A percentile compares a stretch with the other conserved stretches of the same genome.
phyloP scores from a whole-genome alignment of 2,113 vertebrate species.

The Labrus mixtus region DNA sequence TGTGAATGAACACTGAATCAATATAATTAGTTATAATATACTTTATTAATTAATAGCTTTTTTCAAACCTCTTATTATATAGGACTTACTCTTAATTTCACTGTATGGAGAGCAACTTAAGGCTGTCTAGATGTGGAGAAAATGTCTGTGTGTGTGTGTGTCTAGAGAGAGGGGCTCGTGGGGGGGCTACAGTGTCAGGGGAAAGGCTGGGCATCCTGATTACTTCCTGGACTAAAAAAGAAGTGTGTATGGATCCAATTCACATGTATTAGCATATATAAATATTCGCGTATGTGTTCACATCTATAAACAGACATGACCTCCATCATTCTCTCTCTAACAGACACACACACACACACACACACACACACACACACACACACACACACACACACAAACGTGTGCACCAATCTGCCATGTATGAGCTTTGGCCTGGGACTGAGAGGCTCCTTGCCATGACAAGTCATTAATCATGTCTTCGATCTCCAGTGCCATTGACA shows the following conservation, averaged over 20 bases:
- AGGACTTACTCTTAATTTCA: slow-evolving; percentile 1
- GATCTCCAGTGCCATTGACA: slow-evolving; percentile 64
- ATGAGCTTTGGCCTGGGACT: slow-evolving; percentile 56
- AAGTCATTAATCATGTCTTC: slow-evolving; percentile 81
- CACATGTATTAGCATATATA: slow-evolving; percentile 27
- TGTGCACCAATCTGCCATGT: slow-evolving; percentile 32
- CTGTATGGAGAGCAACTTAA: slow-evolving; percentile 18
- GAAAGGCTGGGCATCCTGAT: slow-evolving; percentile 18
- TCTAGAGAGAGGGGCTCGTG: background rate
- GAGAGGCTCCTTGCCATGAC: slow-evolving; percentile 66
- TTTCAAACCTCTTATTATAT: slow-evolving; percentile 27
- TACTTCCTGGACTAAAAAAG: slow-evolving; percentile 16
- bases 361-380: slow-evolving; percentile 36
- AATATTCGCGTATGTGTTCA: slow-evolving; percentile 33
- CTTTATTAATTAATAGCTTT: slow-evolving; percentile 17
- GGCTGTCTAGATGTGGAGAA: background rate
- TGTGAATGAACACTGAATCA: background rate
- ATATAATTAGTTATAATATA: slow-evolving; percentile 30
- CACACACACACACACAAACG: slow-evolving; percentile 32
- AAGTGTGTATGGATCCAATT: background rate
- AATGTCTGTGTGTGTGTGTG: background rate
- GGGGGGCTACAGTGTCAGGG: slow-evolving; percentile 3
- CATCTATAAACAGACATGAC: slow-evolving; percentile 31
- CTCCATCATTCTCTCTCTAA: slow-evolving; percentile 22
- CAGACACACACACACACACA: slow-evolving; percentile 26